These are phyloP conservation scores for Hapalemur alaotrensis DNA, from an alignment of 2,797 vertebrate species.

Conservation along the genomic window DNA sequence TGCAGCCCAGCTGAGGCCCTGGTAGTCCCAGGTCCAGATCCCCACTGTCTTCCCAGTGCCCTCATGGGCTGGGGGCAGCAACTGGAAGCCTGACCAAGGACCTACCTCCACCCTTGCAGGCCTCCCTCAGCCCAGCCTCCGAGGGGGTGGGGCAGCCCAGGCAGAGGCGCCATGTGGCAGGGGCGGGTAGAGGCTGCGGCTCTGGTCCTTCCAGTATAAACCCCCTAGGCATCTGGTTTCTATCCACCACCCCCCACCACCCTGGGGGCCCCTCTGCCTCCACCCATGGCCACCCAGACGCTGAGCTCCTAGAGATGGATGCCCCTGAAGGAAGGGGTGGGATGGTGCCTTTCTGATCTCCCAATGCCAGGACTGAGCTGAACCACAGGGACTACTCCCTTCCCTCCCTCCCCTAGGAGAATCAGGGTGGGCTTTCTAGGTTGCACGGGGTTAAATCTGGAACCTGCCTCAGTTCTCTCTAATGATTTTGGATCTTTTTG, in stretches of 20 bases:
- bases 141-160: constrained; percentile 71
- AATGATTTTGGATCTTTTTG: constrained; percentile 17
- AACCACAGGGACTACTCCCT: constrained; percentile 70
- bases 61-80: not conserved
- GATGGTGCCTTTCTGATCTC: constrained; percentile 72
- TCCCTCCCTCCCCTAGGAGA: constrained; percentile 28
- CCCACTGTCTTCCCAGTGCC: not conserved
- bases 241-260: constrained; percentile 77
- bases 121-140: constrained; percentile 71
- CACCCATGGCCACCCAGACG: constrained; percentile 81
- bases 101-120: constrained; percentile 63
- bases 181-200: constrained; percentile 76
- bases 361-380: constrained; percentile 54
- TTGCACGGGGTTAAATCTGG: constrained; percentile 36
- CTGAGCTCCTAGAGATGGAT: constrained; percentile 69
- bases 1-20: not conserved
- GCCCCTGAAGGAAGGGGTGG: constrained; percentile 68
- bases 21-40: not conserved
- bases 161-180: constrained; percentile 80
- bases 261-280: constrained; percentile 80
- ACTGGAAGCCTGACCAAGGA: constrained; percentile 50
- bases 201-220: constrained; percentile 79
- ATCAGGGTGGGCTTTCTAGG: constrained; percentile 67
- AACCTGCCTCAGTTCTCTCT: constrained; percentile 39
- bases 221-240: constrained; percentile 82